A percentile compares a stretch with the other conserved stretches of the same genome.
Conservation (phyloP, 2,888 invertebrate genomes). For the Melipona beecheii region DNA sequence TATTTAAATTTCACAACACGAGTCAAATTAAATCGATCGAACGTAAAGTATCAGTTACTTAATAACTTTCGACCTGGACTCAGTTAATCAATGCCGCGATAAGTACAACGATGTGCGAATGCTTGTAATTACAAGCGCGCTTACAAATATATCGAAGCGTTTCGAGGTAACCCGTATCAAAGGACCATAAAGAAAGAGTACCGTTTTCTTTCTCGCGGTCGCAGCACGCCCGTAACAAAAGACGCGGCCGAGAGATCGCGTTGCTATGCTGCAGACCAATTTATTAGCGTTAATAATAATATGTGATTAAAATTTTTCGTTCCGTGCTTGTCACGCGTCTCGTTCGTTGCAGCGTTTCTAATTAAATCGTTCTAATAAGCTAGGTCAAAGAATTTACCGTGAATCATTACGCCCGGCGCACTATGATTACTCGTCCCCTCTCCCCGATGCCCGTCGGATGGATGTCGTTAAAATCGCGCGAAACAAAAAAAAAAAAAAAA, state of each 20-base stretch:
- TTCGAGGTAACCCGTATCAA: background rate
- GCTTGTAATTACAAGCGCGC: background rate
- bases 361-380: slow-evolving; percentile 58
- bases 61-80: background rate
- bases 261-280: slow-evolving; percentile 17
- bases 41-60: too few species aligned
- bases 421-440: slow-evolving; percentile 39
- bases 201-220: slow-evolving; percentile 22
- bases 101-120: background rate
- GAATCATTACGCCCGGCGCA: slow-evolving; percentile 46
- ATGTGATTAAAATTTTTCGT: slow-evolving; percentile 37
- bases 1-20: too few species aligned
- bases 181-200: background rate
- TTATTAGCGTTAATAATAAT: slow-evolving; percentile 46
- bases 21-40: too few species aligned
- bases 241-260: background rate
- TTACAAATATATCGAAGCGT: background rate
- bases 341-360: slow-evolving; percentile 28
- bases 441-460: background rate
- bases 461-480: slow-evolving; percentile 47
- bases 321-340: slow-evolving; percentile 44
- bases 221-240: slow-evolving; percentile 18
- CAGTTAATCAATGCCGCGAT: background rate
- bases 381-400: slow-evolving; percentile 57
- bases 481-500: slow-evolving; percentile 34